A percentile compares a stretch with the other conserved stretches of the same genome.
These are phyloP conservation scores for Scaptodrosophila latifasciaeformis DNA, from an alignment of 2,888 invertebrate genomes.

Conservation along the genomic window DNA sequence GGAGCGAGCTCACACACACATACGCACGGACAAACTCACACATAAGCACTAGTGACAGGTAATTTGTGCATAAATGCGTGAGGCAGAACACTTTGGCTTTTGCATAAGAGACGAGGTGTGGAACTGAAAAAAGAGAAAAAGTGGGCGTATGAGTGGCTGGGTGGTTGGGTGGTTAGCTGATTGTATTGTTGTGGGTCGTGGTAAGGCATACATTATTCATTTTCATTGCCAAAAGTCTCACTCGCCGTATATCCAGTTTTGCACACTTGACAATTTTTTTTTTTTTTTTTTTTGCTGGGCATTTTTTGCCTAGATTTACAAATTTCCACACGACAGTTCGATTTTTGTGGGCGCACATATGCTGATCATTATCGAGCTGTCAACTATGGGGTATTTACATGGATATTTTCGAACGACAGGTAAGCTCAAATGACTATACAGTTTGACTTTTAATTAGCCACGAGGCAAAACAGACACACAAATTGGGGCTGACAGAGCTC, in stretches of 20 bases:
- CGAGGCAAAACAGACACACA: too few relatives aligned
- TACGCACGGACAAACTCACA: conserved; percentile 25
- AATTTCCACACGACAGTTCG: too few relatives aligned
- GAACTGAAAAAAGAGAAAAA: background rate
- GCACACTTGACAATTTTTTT: conserved; percentile 39
- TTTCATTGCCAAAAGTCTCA: conserved; percentile 37
- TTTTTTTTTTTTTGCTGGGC: too few relatives aligned
- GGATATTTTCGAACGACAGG: background rate
- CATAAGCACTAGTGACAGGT: conserved; percentile 59
- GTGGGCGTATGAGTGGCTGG: background rate
- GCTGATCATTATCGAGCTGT: background rate
- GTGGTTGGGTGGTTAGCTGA: background rate
- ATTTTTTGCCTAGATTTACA: too few relatives aligned
- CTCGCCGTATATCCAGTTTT: conserved; percentile 8
- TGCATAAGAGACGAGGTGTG: too few relatives aligned
- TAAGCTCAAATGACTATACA: too few relatives aligned
- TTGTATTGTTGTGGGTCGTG: too few relatives aligned
- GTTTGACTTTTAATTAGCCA: too few relatives aligned
- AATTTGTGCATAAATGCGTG: conserved; percentile 56
- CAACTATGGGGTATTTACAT: background rate
- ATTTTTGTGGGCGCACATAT: too few relatives aligned
- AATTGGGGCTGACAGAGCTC: too few relatives aligned
- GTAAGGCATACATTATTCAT: conserved; percentile 49
- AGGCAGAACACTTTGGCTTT: background rate
- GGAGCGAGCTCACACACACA: conserved; percentile 8